These are phyloP conservation scores for Rafetus swinhoei DNA, from an alignment of 2,113 vertebrate species.

Conservation along the genomic window DNA sequence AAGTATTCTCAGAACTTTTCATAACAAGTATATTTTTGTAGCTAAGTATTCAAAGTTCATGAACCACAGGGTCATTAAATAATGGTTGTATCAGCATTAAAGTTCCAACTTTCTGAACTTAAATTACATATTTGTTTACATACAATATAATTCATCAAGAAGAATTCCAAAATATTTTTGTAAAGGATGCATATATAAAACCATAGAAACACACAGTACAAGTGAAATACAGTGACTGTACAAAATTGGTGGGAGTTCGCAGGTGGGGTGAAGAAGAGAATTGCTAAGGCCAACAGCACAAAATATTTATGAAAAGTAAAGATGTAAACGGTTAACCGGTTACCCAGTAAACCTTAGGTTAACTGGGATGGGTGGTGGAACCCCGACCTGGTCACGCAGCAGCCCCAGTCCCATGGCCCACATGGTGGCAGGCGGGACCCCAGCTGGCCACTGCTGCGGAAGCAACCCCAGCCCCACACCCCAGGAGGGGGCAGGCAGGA, in stretches of 20 bases:
- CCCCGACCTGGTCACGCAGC: too few relatives aligned
- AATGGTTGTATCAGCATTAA: neutral
- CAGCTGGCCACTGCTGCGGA: too few relatives aligned
- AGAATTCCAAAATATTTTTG: neutral
- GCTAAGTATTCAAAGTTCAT: neutral
- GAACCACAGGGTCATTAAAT: neutral
- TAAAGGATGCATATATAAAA: neutral
- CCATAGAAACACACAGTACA: rapidly evolving
- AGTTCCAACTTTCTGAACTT: neutral
- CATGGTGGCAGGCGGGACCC: too few relatives aligned
- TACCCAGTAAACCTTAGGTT: too few relatives aligned
- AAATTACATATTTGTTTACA: neutral
- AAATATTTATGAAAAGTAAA: rapidly evolving
- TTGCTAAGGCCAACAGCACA: neutral
- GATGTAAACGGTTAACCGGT: too few relatives aligned
- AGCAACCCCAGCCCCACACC: too few relatives aligned
- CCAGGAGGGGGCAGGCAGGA: too few relatives aligned
- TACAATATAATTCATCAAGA: neutral
- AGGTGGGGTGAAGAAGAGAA: neutral
- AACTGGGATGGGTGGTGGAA: too few relatives aligned
- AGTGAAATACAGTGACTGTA: rapidly evolving
- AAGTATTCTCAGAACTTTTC: neutral
- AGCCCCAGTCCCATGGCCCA: too few relatives aligned
- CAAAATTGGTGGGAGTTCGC: rapidly evolving
- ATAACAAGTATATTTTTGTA: neutral